Base-by-base conservation (phyloP, 2,797 vertebrate species). In the Chaunax sp. region DNA sequence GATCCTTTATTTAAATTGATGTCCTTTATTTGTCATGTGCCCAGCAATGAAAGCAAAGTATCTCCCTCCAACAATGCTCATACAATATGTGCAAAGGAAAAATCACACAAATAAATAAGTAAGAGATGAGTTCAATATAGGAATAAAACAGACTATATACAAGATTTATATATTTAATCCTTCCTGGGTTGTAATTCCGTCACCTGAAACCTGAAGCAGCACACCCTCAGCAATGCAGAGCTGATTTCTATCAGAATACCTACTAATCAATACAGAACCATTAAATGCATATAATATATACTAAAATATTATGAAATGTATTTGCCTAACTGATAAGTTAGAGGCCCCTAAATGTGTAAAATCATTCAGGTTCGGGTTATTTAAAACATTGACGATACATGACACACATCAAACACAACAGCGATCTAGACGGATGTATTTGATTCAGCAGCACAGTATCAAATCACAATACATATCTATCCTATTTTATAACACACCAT, bases 381-480 rank as follows among this genome's bases (percentile, higher is more conserved):
- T 81, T 50, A 46, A 46, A 82, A 60, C 67, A 46, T 25, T 25
- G 41, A 64, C 37, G 23, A 76, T 51, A 50, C 63, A 70, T 18
- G 47, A 41, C 69, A 40, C 52, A 62, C 47, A 43, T 65, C 46
- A 47, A 44, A 47, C 60, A 19, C 47, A 11, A 3, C 20, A 55
- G n/a, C n/a, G 9, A 51, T 72, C 35, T 1, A 68, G 61, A 80
- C 50, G n/a, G 46, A 71, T 75, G 64, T 19, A 41, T 76, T 28
- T 12, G 28, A 2, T 64, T n/a, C 26, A 37, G 38, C 26, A 18
- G 45, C 49, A 41, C 46, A 2, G 16, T 30, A 65, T 76, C 61
- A 63, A 73, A 86, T 82, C 68, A 53, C 46, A 46, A 63, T 80
- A 47, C 56, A 60, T 80, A 58, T 44, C 45, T 66, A 51, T 81